Evolutionary conservation across 1,140 invertebrate species (phyloP), one percentile per base, ranked within the genome.

Genomic region (Macrobrachium nipponense): DNA sequence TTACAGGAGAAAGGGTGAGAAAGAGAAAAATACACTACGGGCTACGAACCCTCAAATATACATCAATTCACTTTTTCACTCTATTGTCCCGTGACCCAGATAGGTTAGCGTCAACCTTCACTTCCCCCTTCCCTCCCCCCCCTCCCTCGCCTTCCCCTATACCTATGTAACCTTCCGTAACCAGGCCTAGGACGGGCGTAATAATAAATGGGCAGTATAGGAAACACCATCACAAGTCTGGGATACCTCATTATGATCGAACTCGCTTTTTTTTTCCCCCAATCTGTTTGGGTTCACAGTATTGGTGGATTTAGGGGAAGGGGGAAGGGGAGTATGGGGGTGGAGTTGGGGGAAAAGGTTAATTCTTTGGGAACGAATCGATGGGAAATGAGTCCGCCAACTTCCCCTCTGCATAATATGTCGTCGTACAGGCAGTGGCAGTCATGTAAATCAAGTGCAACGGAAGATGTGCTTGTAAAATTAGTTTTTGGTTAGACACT

Each of bases 361-460:
- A 73, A 73, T 73, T 44, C 51, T 51, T 73, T 73, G 51, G 20
- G 36, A 73, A 73, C 20, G 51, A 73, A 51, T 73, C 36, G 6
- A 36, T 10, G 12, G 23, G 27, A 73, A n/a, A 73, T 36, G 23
- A 36, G 6, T 5, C 18, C 14, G 23, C 0, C 17, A 2, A 10
- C 51, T 51, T 12, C 12, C 7, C 51, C 0, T 51, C 51, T 10
- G 8, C 7, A 12, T 8, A 6, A 10, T 51, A 6, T 51, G 44
- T 51, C 44, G 44, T 6, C 5, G 44, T 51, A 12, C 12, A 51
- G 7, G 51, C 51, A 51, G 12, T 10, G 51, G 51, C 12, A 51
- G 51, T 51, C 5, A 12, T 51, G 51, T 51, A 51, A 51, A 51
- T 51, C 3, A 51, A 51, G 51, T 0, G 51, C 51, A 51, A 51